Conservation (phyloP, 2,888 invertebrate species). For the Himalopsyche japonica region DNA sequence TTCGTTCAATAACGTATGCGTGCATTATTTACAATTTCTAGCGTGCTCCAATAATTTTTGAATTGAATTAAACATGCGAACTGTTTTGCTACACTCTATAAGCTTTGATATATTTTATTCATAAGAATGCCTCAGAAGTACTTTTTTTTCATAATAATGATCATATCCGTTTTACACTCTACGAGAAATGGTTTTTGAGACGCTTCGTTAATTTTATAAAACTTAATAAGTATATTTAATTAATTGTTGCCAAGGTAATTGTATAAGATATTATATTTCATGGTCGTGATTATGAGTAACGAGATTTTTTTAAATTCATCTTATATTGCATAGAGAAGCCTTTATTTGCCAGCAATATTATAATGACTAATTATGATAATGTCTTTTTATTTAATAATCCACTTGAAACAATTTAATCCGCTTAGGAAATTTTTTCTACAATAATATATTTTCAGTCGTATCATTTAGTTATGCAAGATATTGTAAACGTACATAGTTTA, state of each 20-base stretch:
- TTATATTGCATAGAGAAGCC: not conserved
- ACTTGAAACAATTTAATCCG: no score
- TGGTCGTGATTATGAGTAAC: not conserved
- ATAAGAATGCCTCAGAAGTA: not conserved
- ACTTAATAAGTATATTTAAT: not conserved
- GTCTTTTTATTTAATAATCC: no score
- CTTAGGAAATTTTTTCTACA: no score
- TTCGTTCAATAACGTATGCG: not conserved
- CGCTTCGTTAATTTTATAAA: not conserved
- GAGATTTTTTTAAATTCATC: not conserved
- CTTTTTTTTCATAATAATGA: not conserved
- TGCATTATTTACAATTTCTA: not conserved
- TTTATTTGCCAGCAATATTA: no score
- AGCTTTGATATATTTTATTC: not conserved
- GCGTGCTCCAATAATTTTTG: not conserved
- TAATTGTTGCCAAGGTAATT: not conserved
- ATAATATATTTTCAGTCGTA: no score
- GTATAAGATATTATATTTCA: not conserved
- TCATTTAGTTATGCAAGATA: no score
- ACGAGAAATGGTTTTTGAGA: not conserved
- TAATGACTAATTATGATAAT: no score
- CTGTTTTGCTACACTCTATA: not conserved
- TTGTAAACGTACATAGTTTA: no score
- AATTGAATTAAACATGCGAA: not conserved
- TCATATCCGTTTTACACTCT: not conserved